Percentiles rank a stretch among this genome's conserved stretches.
Conservation (phyloP, 2,113 vertebrate species). For the Gulo gulo region DNA sequence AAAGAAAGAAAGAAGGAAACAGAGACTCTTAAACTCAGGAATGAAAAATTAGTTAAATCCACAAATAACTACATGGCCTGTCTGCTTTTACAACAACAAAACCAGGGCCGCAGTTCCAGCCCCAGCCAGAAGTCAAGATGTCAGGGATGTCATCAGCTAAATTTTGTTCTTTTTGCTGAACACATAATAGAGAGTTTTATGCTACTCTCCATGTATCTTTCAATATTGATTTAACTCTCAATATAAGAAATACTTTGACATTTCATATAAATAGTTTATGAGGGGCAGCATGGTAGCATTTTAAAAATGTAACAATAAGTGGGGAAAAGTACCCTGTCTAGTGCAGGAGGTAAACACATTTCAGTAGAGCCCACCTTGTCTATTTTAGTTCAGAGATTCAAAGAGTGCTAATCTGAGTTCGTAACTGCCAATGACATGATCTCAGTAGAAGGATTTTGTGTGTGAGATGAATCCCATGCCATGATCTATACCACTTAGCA, state of each 20-base stretch:
- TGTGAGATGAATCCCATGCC: not conserved
- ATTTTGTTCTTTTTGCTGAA: not conserved
- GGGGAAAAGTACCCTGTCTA: not conserved
- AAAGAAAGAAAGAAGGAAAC: not conserved
- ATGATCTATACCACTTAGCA: not conserved
- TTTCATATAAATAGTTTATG: not conserved
- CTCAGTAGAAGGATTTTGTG: not conserved
- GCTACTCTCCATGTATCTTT: not conserved
- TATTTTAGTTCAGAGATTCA: not conserved
- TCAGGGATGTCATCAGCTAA: not conserved
- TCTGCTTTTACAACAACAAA: not conserved
- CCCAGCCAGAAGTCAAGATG: not conserved
- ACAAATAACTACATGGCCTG: not conserved
- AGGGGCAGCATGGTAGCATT: not conserved
- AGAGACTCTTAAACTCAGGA: not conserved
- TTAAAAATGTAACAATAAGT: not conserved
- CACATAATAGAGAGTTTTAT: not conserved
- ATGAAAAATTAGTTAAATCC: not conserved
- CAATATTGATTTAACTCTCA: not conserved
- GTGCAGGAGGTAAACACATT: not conserved
- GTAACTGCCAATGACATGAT: not conserved
- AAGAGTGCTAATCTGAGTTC: not conserved
- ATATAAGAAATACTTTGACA: not conserved
- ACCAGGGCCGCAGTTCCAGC: not conserved
- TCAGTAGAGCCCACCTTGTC: not conserved